A percentile compares a stretch with the other conserved stretches of the same genome.
Evolutionary conservation across 2,797 vertebrate species (phyloP).

Genomic region (Molothrus ater): DNA sequence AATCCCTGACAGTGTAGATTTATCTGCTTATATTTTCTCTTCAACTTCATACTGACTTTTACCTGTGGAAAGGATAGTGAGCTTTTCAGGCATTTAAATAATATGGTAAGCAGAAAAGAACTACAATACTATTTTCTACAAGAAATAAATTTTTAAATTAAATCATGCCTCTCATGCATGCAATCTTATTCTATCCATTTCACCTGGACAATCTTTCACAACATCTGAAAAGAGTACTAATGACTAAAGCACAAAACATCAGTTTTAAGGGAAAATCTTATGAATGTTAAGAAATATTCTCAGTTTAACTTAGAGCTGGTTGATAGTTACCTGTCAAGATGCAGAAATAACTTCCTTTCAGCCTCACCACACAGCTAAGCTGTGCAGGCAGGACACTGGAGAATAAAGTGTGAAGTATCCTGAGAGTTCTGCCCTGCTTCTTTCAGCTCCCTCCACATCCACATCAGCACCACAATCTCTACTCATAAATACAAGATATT

Average conservation of each 20-base stretch:
- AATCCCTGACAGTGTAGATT: not conserved
- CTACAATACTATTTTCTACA: fast-evolving
- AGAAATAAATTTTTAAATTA: not conserved
- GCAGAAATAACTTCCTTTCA: not conserved
- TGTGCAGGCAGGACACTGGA: not conserved
- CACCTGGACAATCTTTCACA: not conserved
- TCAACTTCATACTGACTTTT: not conserved
- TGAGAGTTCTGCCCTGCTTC: not conserved
- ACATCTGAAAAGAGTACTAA: not conserved
- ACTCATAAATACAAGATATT: not conserved
- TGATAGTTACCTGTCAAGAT: not conserved
- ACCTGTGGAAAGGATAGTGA: not conserved
- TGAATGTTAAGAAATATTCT: not conserved
- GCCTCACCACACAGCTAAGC: not conserved
- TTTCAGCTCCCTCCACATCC: not conserved
- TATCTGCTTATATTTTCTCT: not conserved
- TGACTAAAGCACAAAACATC: not conserved
- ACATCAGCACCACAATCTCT: not conserved
- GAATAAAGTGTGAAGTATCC: not conserved
- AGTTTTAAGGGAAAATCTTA: not conserved
- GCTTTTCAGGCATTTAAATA: not conserved
- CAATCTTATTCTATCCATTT: not conserved
- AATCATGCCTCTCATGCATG: not conserved
- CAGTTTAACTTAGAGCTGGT: not conserved
- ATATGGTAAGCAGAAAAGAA: not conserved